Base-by-base conservation (phyloP, 1,140 invertebrate species). In the Leptinotarsa texana region DNA sequence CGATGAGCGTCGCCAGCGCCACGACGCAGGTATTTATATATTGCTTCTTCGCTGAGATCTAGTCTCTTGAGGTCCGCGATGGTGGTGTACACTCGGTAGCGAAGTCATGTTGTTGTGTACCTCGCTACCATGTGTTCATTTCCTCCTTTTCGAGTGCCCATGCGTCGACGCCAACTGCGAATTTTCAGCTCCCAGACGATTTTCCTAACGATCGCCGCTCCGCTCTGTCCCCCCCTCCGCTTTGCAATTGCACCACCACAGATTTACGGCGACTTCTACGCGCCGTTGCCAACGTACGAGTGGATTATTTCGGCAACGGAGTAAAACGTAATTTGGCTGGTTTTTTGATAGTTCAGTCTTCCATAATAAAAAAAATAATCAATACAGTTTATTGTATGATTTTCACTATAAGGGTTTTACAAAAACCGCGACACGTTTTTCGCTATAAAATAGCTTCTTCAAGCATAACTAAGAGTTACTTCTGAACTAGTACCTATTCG, bases 151-250 rank as follows among this genome's bases (percentile, higher is more conserved):
- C 17, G 33, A 27, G 13, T 27, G 68, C n/a, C 17, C 63, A 15
- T 27, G 63, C 63, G 63, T 13, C 24, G 63, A 65, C 24, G 63
- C 24, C 63, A 65, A 65, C 63, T 24, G 71, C 71, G 33, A 66
- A 73, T 73, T 73, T 63, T 47, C 71, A 66, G 27, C 71, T 24
- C 62, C 71, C 27, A 65, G 51, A 73, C 71, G 71, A 63, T 73
- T 73, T 66, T 73, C 51, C 71, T 73, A 73, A 73, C 71, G 71
- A 73, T 73, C 70, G 70, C 70, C 17, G 33, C 11, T 33, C 69
- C 13, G n/a, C 15, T n/a, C 48, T 3, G 47, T 48, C 48, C 4
- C 18, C 48, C 18, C 4, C 18, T 3, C 69, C 48, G 47, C 69
- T 27, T 62, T 73, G 71, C 63, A 65, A 17, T 66, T 73, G 71